phyloP scores from a whole-genome alignment of 2,888 invertebrate species.

The Drosophila paramelanica region DNA sequence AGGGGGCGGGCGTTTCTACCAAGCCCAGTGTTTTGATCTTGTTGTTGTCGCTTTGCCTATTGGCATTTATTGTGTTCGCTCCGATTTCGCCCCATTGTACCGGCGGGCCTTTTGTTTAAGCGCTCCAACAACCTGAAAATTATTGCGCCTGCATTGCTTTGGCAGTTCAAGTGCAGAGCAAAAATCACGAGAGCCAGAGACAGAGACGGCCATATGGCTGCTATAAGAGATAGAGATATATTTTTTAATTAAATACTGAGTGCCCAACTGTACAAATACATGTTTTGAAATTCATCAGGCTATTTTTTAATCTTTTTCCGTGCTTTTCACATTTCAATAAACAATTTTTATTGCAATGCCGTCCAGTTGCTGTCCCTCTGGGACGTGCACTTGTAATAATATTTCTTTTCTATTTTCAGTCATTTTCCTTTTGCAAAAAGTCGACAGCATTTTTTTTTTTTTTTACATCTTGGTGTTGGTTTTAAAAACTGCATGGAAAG shows the following conservation, averaged over 20 bases:
- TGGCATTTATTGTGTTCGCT: slow-evolving; percentile 55
- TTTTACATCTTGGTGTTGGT: not conserved
- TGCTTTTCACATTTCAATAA: slow-evolving; percentile 58
- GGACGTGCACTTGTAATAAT: slow-evolving; percentile 37
- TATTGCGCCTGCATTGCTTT: slow-evolving; percentile 61
- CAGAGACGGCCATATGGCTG: slow-evolving; percentile 4
- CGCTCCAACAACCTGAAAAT: slow-evolving; percentile 52
- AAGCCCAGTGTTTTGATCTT: slow-evolving; percentile 28
- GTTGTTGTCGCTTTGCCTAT: slow-evolving; percentile 44
- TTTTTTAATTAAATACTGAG: slow-evolving; percentile 62
- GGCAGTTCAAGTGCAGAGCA: slow-evolving; percentile 61
- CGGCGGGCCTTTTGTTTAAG: slow-evolving; percentile 42
- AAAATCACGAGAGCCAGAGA: not conserved
- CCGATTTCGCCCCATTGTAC: slow-evolving; percentile 47
- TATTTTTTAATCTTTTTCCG: not conserved
- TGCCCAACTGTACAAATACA: slow-evolving; percentile 58
- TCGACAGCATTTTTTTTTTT: not conserved
- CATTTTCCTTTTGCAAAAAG: not conserved
- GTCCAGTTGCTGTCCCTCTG: not conserved
- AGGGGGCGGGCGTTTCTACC: slow-evolving; percentile 12
- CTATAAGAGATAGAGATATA: slow-evolving; percentile 7
- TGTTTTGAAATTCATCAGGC: slow-evolving; percentile 37
- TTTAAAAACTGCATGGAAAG: too few relatives aligned
- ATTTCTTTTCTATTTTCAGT: slow-evolving; percentile 8
- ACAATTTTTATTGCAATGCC: slow-evolving; percentile 55